These are phyloP conservation scores for Myotis davidii DNA, from an alignment of 2,113 vertebrate genomes.

Conservation along the genomic window DNA sequence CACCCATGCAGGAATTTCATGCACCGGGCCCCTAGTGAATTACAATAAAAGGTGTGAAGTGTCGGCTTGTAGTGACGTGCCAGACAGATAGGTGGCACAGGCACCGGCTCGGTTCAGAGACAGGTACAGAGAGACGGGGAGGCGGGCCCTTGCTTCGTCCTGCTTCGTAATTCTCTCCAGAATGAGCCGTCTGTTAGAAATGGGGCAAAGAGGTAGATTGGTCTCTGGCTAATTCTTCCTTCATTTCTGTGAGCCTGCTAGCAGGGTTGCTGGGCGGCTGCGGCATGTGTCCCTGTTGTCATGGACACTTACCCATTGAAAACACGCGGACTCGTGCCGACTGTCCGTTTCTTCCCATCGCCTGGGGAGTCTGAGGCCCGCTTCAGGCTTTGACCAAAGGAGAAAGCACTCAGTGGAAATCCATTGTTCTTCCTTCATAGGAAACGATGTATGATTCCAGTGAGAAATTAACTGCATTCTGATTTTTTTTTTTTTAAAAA, in stretches of 20 bases:
- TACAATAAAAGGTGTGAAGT: background rate
- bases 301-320: conserved; percentile 73
- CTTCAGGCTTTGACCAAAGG: conserved; percentile 68
- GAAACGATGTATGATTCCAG: background rate
- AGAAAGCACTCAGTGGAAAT: conserved; percentile 7
- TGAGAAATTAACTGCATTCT: conserved; percentile 41
- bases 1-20: too few species aligned
- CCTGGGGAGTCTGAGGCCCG: conserved; percentile 58
- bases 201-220: conserved; percentile 4
- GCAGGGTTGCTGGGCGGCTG: background rate
- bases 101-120: background rate
- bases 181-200: background rate
- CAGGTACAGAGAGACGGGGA: background rate
- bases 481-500: background rate
- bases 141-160: background rate
- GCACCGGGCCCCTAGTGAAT: background rate
- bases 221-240: conserved; percentile 53
- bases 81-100: background rate
- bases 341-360: conserved; percentile 51
- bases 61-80: background rate
- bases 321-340: conserved; percentile 59
- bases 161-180: background rate
- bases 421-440: background rate
- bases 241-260: conserved; percentile 62
- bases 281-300: conserved; percentile 72